Evolutionary conservation across 2,797 vertebrate species (phyloP), one percentile per base, ranked within the genome.

Genomic region (Erethizon dorsatum): DNA sequence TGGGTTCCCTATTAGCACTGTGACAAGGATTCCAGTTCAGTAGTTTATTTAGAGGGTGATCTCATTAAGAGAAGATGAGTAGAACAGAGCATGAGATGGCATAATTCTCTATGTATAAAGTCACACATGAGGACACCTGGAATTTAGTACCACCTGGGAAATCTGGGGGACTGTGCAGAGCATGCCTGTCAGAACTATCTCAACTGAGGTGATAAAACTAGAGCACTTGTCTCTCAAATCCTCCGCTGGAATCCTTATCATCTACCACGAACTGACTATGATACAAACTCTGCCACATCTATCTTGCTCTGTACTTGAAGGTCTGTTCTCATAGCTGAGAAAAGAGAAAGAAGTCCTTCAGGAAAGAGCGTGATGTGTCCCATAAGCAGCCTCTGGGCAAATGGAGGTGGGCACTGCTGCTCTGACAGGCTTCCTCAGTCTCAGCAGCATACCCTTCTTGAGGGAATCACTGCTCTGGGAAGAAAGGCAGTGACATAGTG

Each of bases 311-410:
- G 11, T 52, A 37, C 47, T 28, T 33, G 31, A 33, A 31, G 37
- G 4, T 95, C 73, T 86, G 12, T 6, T 77, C 52, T 12, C 37
- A 69, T 20, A 73, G 20, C 37, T 79, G n/a, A 33, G 50, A 50
- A 59, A 54, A 17, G 33, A 17, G 18, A 18, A 67, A 15, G 14
- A 15, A 57, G 33, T 17, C 15, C 9, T 80, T 79, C 47, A n/a
- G 33, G 12, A 79, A 11, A 59, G 24, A 73, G 11, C 31, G 33
- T 45, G 17, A 69, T 2, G 15, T 47, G 3, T 45, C 41, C 22
- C 41, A 5, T 33, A 47, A 79, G 8, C 3, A 47, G 5, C 4
- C 57, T 71, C 56, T 0, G 1, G 73, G n/a, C 11, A 54, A 37
- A 6, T 24, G 56, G n/a, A 54, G 45, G n/a, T 73, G 80, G 45